These are phyloP conservation scores for Hofmannophila pseudospretella DNA, from an alignment of 2,888 invertebrate species.

Conservation along the genomic window DNA sequence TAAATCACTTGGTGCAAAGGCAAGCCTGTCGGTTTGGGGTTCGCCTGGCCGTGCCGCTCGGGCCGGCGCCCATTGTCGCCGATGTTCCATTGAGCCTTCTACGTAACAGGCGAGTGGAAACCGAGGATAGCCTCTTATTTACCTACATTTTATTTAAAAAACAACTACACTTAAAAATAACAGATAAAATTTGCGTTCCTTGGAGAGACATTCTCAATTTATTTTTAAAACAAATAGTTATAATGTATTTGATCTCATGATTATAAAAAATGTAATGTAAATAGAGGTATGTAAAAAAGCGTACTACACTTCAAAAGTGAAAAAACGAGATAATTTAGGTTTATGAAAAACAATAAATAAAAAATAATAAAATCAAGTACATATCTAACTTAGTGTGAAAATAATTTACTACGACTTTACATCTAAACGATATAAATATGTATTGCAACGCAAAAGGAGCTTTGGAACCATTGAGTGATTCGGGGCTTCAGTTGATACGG, in stretches of 20 bases:
- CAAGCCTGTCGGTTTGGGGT: slow-evolving; percentile 70
- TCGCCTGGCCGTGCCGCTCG: slow-evolving; percentile 27
- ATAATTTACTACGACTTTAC: slow-evolving; percentile 76
- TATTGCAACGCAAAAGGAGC: slow-evolving; percentile 76
- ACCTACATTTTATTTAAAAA: slow-evolving; percentile 62
- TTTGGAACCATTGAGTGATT: slow-evolving; percentile 71
- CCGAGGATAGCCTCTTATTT: slow-evolving; percentile 70
- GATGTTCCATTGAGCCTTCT: slow-evolving; percentile 42
- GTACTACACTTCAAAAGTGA: slow-evolving; percentile 72
- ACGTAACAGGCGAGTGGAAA: slow-evolving; percentile 67
- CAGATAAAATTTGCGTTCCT: slow-evolving; percentile 61
- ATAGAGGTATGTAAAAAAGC: slow-evolving; percentile 74
- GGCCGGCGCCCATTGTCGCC: slow-evolving; percentile 17
- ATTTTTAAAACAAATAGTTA: slow-evolving; percentile 56
- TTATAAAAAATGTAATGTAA: slow-evolving; percentile 68
- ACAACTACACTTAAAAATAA: slow-evolving; percentile 57
- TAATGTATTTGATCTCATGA: slow-evolving; percentile 72
- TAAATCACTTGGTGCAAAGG: slow-evolving; percentile 79
- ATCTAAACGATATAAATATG: slow-evolving; percentile 67
- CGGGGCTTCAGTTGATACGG: slow-evolving; percentile 47
- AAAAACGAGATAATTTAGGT: slow-evolving; percentile 63
- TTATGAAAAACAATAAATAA: slow-evolving; percentile 68
- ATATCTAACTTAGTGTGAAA: slow-evolving; percentile 65
- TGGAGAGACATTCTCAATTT: slow-evolving; percentile 61
- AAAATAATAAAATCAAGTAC: slow-evolving; percentile 65